A percentile compares a stretch with the other conserved stretches of the same genome.
Conservation (phyloP, 2,113 vertebrate genomes). For the Lophura nycthemera region DNA sequence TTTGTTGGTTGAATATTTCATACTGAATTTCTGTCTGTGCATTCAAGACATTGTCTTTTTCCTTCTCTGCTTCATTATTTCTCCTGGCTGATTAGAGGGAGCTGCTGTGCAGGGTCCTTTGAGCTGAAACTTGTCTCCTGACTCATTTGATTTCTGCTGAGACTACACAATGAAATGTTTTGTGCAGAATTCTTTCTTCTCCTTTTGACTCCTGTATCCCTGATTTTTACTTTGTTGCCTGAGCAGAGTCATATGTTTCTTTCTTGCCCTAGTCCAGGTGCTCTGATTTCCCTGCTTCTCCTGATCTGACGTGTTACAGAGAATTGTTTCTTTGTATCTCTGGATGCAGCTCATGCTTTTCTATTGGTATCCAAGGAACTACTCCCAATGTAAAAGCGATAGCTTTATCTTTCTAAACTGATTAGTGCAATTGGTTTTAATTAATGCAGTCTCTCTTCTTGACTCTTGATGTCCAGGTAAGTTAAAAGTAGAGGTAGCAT, state of each 20-base stretch:
- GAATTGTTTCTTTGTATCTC: not conserved
- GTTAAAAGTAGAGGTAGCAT: not conserved
- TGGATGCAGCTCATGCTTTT: not conserved
- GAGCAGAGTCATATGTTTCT: not conserved
- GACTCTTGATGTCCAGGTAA: not conserved
- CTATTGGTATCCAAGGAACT: not conserved
- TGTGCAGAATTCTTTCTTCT: constrained; percentile 42
- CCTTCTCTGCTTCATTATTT: constrained; percentile 37
- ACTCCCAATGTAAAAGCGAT: not conserved
- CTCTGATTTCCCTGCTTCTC: not conserved
- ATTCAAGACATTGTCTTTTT: constrained; percentile 6
- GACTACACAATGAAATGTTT: constrained; percentile 55
- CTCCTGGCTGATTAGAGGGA: constrained; percentile 44
- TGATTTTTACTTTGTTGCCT: constrained; percentile 27
- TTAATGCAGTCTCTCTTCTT: not conserved
- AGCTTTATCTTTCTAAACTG: not conserved
- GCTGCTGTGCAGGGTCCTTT: not conserved
- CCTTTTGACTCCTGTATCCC: constrained; percentile 44
- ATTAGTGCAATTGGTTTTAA: not conserved
- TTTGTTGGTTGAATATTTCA: constrained; percentile 30
- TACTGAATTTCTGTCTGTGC: not conserved
- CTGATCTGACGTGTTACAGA: not conserved
- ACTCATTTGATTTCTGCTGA: constrained; percentile 58
- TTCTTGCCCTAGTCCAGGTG: not conserved
- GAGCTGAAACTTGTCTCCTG: constrained; percentile 59